Evolutionary conservation across 2,113 vertebrate species (phyloP).

Genomic region (Egretta garzetta): DNA sequence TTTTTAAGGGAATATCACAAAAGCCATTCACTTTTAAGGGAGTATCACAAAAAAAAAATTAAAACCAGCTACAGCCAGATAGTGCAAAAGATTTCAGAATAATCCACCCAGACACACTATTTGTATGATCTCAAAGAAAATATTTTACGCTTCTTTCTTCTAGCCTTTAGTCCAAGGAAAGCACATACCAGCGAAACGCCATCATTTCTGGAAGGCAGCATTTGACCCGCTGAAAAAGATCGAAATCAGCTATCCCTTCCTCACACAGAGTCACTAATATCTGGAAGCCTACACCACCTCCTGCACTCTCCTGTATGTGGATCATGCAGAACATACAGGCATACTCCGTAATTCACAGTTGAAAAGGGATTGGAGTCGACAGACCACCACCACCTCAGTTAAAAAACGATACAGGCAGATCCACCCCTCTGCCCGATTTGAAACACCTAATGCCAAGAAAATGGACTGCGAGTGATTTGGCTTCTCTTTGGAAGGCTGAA

Average conservation of each 20-base stretch:
- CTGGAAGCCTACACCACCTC: not conserved
- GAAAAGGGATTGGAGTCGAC: not conserved
- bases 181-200: rapidly evolving
- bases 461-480: not conserved
- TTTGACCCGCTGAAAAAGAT: not conserved
- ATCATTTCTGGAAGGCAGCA: not conserved
- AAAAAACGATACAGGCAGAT: rapidly evolving
- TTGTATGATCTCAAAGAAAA: not conserved
- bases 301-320: not conserved
- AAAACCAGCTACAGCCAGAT: not conserved
- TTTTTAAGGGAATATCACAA: not conserved
- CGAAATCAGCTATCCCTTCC: not conserved
- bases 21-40: not conserved
- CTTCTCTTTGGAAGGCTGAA: not conserved
- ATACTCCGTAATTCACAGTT: not conserved
- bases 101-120: not conserved
- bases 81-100: not conserved
- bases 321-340: not conserved
- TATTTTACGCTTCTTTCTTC: not conserved
- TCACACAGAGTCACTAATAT: not conserved
- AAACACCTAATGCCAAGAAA: not conserved
- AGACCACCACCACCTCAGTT: not conserved
- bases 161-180: not conserved
- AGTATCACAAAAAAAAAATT: not conserved
- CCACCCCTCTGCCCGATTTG: not conserved